Base-by-base conservation (phyloP, 2,113 vertebrate genomes). In the Uropsilus gracilis region DNA sequence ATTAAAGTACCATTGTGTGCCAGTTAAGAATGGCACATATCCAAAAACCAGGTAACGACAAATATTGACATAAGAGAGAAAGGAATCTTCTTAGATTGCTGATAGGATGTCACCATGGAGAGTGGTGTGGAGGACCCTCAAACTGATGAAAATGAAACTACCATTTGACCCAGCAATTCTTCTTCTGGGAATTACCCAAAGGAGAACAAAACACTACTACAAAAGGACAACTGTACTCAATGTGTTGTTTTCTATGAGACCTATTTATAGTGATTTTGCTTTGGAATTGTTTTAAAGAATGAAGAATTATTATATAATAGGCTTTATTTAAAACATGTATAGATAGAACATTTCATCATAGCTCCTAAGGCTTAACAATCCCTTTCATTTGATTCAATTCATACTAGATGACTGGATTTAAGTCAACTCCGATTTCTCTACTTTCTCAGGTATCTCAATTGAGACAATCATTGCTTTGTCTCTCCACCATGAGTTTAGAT, bases 401-500 rank as follows among this genome's bases (percentile, higher is more conserved):
- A 16, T 71, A 9, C 50, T 63, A 17, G 5, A 48, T 48, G 20
- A 5, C 61, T 53, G 18, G 17, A 14, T 44, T 63, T 30, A 63
- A 61, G 9, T 86, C 1, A 0, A 0, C 2, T 10, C 32, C 93
- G 46, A 34, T 69, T 61, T 39, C 24, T 76, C 69, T 89, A 37
- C 42, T 76, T 55, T 55, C 42, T 93, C 69, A 86, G 4, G 30
- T 22, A 5, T 48, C 44, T 10, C 12, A 61, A 8, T 22, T 11
- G 11, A n/a, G 63, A n/a, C 24, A 14, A 86, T 78, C 73, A 39
- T 22, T 50, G 30, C 48, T 61, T 59, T 95, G 94, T 81, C 57
- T 80, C 87, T 96, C 90, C 59, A 77, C 32, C 22, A 64, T 5
- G 2, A 18, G 3, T 44, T 93, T 95, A 95, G 71, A 66, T 96